These are phyloP conservation scores for Gymnarchus niloticus DNA, from an alignment of 2,113 vertebrate genomes.

Conservation along the genomic window DNA sequence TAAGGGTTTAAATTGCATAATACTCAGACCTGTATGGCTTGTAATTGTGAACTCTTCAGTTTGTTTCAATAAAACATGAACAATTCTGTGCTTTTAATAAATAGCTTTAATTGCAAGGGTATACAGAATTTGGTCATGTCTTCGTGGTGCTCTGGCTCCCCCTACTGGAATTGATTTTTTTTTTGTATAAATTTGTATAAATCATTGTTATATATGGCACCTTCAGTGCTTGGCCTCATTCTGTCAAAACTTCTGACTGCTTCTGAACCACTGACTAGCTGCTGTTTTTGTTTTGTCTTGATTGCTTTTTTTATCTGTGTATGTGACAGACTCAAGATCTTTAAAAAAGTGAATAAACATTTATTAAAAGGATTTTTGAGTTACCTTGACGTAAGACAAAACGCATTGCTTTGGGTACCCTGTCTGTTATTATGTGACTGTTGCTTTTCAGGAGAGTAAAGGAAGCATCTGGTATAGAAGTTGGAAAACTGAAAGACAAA, in stretches of 20 bases:
- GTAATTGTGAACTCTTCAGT: neutral
- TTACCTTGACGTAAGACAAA: neutral
- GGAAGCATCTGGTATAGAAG: neutral
- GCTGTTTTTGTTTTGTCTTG: neutral
- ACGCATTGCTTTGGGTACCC: neutral
- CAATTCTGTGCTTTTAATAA: neutral
- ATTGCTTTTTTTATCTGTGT: neutral
- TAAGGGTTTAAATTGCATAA: neutral
- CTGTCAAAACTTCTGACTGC: neutral
- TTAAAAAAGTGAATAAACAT: neutral
- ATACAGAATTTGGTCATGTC: neutral
- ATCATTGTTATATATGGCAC: neutral
- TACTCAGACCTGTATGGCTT: neutral
- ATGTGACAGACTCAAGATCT: neutral
- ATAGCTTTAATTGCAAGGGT: neutral
- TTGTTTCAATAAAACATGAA: neutral
- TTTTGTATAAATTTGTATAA: no score
- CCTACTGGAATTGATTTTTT: neutral
- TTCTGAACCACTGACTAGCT: neutral
- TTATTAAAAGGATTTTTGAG: neutral
- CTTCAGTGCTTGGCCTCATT: neutral
- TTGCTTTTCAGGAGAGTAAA: neutral
- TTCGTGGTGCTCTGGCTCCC: neutral
- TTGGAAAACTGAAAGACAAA: neutral
- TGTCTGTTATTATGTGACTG: neutral